Percentiles rank a stretch among this genome's conserved stretches.
These are phyloP conservation scores for Furcifer pardalis DNA, from an alignment of 2,797 vertebrate genomes.

Conservation along the genomic window DNA sequence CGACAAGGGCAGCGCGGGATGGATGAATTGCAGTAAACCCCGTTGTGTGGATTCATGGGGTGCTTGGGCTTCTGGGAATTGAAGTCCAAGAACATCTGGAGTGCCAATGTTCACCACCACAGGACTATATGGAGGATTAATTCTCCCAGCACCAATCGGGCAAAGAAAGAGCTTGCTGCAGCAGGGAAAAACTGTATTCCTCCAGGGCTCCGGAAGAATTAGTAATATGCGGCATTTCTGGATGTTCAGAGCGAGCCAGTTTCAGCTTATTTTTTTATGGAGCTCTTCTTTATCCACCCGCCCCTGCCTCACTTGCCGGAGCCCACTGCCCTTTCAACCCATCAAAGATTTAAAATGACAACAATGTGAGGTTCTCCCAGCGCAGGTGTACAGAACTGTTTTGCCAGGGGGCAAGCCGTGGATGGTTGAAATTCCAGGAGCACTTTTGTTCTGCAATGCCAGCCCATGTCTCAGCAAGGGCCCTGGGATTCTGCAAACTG, in stretches of 20 bases:
- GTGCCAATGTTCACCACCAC: no score
- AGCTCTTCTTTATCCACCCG: neutral
- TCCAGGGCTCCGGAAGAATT: neutral
- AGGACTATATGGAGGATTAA: no score
- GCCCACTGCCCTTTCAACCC: neutral
- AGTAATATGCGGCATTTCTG: fast-evolving
- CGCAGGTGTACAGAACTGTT: conserved; percentile 42
- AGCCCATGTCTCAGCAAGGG: neutral
- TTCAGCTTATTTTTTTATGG: neutral
- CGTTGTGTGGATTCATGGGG: no score
- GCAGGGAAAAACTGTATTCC: neutral
- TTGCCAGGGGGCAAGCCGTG: conserved; percentile 50
- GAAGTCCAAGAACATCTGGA: no score
- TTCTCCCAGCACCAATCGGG: neutral
- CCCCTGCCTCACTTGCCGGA: neutral
- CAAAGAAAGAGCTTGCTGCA: neutral
- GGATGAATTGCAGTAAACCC: no score
- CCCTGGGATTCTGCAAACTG: neutral
- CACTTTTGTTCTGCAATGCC: neutral
- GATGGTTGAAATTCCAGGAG: conserved; percentile 54
- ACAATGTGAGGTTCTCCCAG: conserved; percentile 16
- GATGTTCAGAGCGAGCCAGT: neutral
- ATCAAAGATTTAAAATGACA: fast-evolving
- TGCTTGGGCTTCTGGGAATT: no score
- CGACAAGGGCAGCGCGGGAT: no score